Base-by-base conservation (phyloP, 2,888 invertebrate genomes). In the Nomada lathburiana region DNA sequence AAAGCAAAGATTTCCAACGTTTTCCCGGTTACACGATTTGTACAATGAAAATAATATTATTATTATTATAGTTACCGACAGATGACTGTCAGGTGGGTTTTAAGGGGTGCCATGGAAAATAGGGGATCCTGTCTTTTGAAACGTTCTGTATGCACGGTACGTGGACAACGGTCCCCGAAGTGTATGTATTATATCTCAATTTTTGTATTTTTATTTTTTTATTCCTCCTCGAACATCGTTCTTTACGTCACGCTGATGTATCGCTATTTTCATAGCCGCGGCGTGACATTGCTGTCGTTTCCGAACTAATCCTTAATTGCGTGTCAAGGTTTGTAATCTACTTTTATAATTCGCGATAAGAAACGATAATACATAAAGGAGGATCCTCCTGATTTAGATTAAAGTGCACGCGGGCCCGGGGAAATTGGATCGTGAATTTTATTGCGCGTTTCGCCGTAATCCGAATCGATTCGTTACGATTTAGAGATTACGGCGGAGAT, bases 301-400 rank as follows among this genome's bases (percentile, higher is more conserved):
- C 4, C 13, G 13, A 9, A 13, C 57, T 26, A 26, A 57, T 57
- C 57, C 57, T 26, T 57, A 57, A 57, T 57, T 16, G 52, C 65
- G 18, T 52, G 13, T 11, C 67, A 20, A 53, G 20, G 53, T 36
- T 67, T 67, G 20, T 16, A 2, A 11, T 16, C 20, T 20, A 53
- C 20, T 3, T 67, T 67, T 53, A 36, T 53, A 67, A 36, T 10
- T 9, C n/a, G 26, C 53, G 53, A 67, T 67, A 67, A 67, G 36
- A 52, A 9, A 7, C 36, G n/a, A 16, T 52, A 52, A 67, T 52
- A 36, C 36, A 52, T 20, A 52, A 36, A 53, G 29, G 1, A 2
- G 52, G 29, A 53, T 65, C 5, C 2, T 7, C 13, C 13, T 13
- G 26, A 26, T 13, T 18, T 29, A 11, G 50, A 1, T 29, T 29